Evolutionary conservation across 2,797 vertebrate species (phyloP).

Genomic region (Adelosebastes latens): DNA sequence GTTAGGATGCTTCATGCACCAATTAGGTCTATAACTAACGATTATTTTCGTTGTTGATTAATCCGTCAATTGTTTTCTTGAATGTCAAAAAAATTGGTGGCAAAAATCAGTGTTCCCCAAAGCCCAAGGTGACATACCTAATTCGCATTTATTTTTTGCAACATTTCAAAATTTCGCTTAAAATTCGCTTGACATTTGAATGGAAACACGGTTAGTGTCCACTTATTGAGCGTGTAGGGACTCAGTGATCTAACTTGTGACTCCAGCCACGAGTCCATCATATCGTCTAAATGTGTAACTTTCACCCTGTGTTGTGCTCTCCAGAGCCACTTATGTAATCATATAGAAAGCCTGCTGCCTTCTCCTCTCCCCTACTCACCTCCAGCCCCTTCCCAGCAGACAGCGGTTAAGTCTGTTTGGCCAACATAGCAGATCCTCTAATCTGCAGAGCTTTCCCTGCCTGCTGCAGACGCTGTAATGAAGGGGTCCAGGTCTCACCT

Average conservation of each 20-base stretch:
- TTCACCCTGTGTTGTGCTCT: conserved; percentile 5
- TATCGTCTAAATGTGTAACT: conserved; percentile 1
- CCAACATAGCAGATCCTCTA: conserved; percentile 70
- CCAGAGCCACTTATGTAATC: conserved; percentile 48
- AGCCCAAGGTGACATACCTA: accelerated
- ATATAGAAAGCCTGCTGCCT: conserved; percentile 31
- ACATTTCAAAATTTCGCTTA: too few relatives aligned
- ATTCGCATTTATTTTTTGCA: accelerated
- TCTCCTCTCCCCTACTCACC: conserved; percentile 19
- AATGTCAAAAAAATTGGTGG: too few relatives aligned
- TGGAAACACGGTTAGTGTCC: neutral
- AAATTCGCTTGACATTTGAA: too few relatives aligned
- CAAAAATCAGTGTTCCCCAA: too few relatives aligned
- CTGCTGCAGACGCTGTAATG: conserved; percentile 65
- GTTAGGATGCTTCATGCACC: neutral
- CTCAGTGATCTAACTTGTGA: neutral
- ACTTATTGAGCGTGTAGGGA: neutral
- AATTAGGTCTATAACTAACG: too few relatives aligned
- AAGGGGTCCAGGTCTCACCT: conserved; percentile 65
- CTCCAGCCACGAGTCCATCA: neutral
- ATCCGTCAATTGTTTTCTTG: too few relatives aligned
- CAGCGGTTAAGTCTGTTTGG: conserved; percentile 63
- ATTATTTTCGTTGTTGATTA: too few relatives aligned
- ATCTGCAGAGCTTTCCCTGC: conserved; percentile 65
- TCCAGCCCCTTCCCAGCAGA: conserved; percentile 36